Evolutionary conservation across 2,888 invertebrate genomes (phyloP), one percentile per base, ranked within the genome.

Genomic region (Diarsia dahlii): DNA sequence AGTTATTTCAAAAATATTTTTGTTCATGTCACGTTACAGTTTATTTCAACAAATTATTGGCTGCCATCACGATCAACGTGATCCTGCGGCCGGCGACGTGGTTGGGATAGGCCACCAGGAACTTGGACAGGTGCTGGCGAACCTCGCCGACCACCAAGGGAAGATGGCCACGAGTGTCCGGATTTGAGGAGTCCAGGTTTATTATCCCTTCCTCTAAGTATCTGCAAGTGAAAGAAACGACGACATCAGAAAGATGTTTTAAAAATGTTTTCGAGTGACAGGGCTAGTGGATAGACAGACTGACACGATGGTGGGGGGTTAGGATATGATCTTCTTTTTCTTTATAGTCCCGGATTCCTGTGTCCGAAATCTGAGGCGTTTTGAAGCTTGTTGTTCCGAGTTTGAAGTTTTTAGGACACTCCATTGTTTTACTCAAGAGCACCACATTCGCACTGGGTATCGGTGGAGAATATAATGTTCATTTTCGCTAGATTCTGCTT

Each of bases 121-220:
- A 95, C 69, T 84, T 90, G 3, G 89, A 83, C 28, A 95, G 91
- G 71, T 98, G 98, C 86, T 97, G 97, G 87, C 97, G 97, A 20
- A 99, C 96, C 84, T 98, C 98, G 69, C 97, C 97, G 56, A 99
- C 95, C 15, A 99, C 98, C 78, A 97, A 97, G 0, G 98, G 98
- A 89, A 99, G 97, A 92, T 99, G 98, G 84, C 98, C 98, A 84
- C 97, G 97, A 0, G 98, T 98, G 20, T 98, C 97, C 0, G 98
- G 97, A 93, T 98, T 97, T 15, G 95, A 94, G 6, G 97, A 95
- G 91, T 98, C 98, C 82, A 99, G 95, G 91, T 98, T 98, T 91
- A 99, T 97, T 82, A 99, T 97, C 0, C 99, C 98, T 90, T 99
- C 99, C 90, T 98, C 98, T 75, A 99, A 95, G 95, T 98, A 99